A percentile compares a stretch with the other conserved stretches of the same genome.
phyloP scores from a whole-genome alignment of 2,888 invertebrate genomes.

The Platerodrilus igneus region DNA sequence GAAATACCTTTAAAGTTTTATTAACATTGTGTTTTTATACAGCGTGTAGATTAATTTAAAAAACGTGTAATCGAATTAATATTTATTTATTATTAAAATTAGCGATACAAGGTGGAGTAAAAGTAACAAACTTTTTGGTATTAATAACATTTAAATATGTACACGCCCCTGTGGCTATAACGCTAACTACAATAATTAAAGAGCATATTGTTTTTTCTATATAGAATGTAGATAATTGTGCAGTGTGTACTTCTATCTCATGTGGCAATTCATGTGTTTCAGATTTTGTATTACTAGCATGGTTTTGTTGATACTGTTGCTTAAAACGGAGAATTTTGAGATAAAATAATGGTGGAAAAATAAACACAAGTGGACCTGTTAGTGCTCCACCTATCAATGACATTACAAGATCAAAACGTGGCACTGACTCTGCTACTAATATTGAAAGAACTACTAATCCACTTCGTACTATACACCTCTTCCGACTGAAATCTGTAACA shows the following conservation, averaged over 20 bases:
- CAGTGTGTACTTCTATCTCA: too few species aligned
- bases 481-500: constrained; percentile 67
- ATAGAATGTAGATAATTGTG: too few species aligned
- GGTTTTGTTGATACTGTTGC: constrained; percentile 34
- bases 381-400: constrained; percentile 80
- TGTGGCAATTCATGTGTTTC: too few species aligned
- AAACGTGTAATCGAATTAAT: too few species aligned
- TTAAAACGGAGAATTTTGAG: constrained; percentile 59
- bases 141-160: constrained; percentile 68
- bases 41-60: too few species aligned
- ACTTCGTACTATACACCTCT: constrained; percentile 68
- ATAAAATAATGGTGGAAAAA: constrained; percentile 80
- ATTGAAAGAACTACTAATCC: constrained; percentile 65
- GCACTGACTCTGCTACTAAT: constrained; percentile 75
- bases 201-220: constrained; percentile 44
- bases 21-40: too few species aligned
- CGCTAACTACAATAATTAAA: constrained; percentile 58
- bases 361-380: constrained; percentile 77
- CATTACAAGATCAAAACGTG: constrained; percentile 82
- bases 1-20: too few species aligned
- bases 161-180: constrained; percentile 60
- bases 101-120: constrained; percentile 68
- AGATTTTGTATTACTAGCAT: too few species aligned
- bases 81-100: constrained; percentile 50
- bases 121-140: constrained; percentile 59